phyloP scores from a whole-genome alignment of 2,888 invertebrate genomes.

The Alloscopus bannaensis region DNA sequence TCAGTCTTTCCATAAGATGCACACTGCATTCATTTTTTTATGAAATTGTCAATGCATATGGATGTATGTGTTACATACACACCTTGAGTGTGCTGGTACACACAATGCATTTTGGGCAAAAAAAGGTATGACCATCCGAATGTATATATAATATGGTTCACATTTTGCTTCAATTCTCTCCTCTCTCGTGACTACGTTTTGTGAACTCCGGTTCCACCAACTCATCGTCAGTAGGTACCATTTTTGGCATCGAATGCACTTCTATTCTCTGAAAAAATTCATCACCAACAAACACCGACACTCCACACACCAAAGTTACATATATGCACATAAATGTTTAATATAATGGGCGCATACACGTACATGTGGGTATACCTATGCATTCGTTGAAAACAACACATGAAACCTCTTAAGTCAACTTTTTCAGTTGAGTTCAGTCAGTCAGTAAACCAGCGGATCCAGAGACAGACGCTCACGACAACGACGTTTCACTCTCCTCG shows the following conservation, averaged over 20 bases:
- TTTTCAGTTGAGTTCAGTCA: conserved; percentile 53
- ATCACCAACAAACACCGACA: conserved; percentile 6
- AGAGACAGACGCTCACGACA: background rate
- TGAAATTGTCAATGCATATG: background rate
- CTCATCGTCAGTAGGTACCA: conserved; percentile 15
- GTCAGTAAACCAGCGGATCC: conserved; percentile 54
- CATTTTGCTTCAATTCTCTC: background rate
- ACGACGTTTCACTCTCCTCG: background rate
- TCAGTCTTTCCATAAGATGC: conserved; percentile 13
- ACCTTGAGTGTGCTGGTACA: too few relatives aligned
- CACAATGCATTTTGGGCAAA: too few relatives aligned
- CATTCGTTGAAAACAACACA: too few relatives aligned
- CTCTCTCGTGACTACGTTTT: too few relatives aligned
- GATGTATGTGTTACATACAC: background rate
- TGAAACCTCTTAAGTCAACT: conserved; percentile 17
- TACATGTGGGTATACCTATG: too few relatives aligned
- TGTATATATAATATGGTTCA: background rate
- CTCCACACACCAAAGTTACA: conserved; percentile 39
- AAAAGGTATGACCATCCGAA: conserved; percentile 7
- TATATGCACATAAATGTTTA: too few relatives aligned
- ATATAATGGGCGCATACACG: too few relatives aligned
- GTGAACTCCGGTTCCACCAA: too few relatives aligned
- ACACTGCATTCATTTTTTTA: conserved; percentile 8
- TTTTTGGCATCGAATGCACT: conserved; percentile 26
- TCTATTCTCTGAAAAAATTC: conserved; percentile 29